phyloP scores from a whole-genome alignment of 2,797 vertebrate genomes.

The Oreochromis mossambicus region DNA sequence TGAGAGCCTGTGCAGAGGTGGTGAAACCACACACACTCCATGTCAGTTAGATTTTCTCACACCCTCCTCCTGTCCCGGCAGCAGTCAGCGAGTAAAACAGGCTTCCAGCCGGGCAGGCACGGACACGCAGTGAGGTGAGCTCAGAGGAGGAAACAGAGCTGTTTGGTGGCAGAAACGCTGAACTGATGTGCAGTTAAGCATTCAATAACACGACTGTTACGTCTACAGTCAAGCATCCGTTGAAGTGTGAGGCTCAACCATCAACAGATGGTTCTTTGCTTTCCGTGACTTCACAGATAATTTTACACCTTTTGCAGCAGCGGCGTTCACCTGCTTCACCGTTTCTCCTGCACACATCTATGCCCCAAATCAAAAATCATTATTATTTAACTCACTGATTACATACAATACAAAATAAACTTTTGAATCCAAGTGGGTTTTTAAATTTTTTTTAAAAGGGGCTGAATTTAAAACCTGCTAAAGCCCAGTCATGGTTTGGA shows the following conservation, averaged over 20 bases:
- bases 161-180: background rate
- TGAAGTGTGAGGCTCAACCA: background rate
- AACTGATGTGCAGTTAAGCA: background rate
- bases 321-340: background rate
- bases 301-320: background rate
- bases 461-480: background rate
- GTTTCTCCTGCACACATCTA: background rate
- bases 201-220: background rate
- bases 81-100: background rate
- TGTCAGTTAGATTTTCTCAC: background rate
- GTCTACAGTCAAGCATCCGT: background rate
- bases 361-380: background rate
- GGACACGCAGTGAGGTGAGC: background rate
- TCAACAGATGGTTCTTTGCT: background rate
- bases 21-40: background rate
- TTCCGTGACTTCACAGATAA: background rate
- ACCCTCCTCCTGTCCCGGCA: background rate
- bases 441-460: background rate
- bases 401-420: background rate
- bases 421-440: background rate
- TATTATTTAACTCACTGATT: accelerated
- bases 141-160: background rate
- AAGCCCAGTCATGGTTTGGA: background rate
- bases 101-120: background rate
- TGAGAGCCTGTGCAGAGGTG: background rate